Base-by-base conservation (phyloP, 2,888 invertebrate genomes). In the Aromia moschata region DNA sequence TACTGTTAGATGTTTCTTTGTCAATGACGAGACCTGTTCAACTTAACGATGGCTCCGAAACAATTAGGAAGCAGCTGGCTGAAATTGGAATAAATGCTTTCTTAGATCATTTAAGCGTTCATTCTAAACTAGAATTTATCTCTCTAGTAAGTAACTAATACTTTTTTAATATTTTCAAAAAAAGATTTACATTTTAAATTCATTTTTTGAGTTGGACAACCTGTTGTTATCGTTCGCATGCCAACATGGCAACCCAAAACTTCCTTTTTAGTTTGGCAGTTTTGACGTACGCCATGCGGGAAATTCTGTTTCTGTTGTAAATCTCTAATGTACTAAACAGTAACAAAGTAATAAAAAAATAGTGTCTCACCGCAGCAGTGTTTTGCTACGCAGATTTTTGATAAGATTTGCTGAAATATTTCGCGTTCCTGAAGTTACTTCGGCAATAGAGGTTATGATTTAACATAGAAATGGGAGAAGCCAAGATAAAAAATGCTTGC, bases 101-200 rank as follows among this genome's bases (percentile, higher is more conserved):
- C 60, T 76, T 91, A 17, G 89, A 90, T 77, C 85, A 87, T 72
- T 80, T 91, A 44, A 83, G 86, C 66, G 73, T 81, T 1, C 85
- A 88, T 75, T 86, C 86, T 10, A 89, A 87, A 79, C 77, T 91
- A 52, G 91, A 91, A 80, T 90, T 90, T 79, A 87, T 88, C 14
- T 84, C 90, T 12, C 76, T 91, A 83, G 90, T 90, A 81, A 84
- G 84, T 79, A 49, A 33, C n/a, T 33, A 33, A n/a, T 33, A 25
- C 7, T 25, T 25, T 7, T 5, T 25, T 25, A 3, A 25, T 25
- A 7, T 25, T 25, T 25, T 25, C 3, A 5, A 25, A 3, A 25
- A 7, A 25, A 7, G 7, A 25, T 25, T 7, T 7, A 7, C 7
- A 3, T 25, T 25, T 25, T 25, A 25, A 5, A 25, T 25, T 25